Base-by-base conservation (phyloP, 2,888 invertebrate genomes). In the Mesoligia furuncula region DNA sequence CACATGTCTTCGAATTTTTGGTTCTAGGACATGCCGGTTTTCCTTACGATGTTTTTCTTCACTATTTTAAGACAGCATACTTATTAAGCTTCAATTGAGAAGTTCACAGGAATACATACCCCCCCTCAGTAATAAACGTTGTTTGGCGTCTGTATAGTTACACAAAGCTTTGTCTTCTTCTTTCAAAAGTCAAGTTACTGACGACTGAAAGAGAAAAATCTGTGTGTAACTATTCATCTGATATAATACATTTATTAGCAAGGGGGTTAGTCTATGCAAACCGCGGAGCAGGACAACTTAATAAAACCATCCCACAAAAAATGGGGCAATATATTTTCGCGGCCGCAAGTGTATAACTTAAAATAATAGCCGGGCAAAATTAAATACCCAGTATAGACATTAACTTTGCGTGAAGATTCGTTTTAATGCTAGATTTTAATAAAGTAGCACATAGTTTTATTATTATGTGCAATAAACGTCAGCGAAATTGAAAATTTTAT, bases 351-450 rank as follows among this genome's bases (percentile, higher is more conserved):
- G 86, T 80, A 80, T 76, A 85, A 74, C 73, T 75, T 73, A 75
- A 85, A 85, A 85, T 85, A 83, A 85, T 85, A 66, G 85, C 75
- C 57, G 42, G 73, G 48, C 86, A 78, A 85, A 85, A 85, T 85
- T 85, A 85, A 83, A 85, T 85, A 85, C 62, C 80, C 13, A 69
- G 39, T 83, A 83, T 69, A 80, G 77, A 76, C 76, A 83, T 85
- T 83, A 78, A 85, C 62, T 83, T 42, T 66, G 75, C 68, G 62
- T 77, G 80, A 83, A 85, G 77, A 85, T 83, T 80, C 83, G 17
- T 73, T 73, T 80, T 76, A 83, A 85, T 80, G 71, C 62, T 74
- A 71, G 51, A 80, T 83, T 83, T 80, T 85, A 85, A 85, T 85
- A 85, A 85, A 78, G 81, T 64, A 73, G 64, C 64, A 48, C 73